Base-by-base conservation (phyloP, 1,140 invertebrate species). In the Aphaenogaster ashmeadi region DNA sequence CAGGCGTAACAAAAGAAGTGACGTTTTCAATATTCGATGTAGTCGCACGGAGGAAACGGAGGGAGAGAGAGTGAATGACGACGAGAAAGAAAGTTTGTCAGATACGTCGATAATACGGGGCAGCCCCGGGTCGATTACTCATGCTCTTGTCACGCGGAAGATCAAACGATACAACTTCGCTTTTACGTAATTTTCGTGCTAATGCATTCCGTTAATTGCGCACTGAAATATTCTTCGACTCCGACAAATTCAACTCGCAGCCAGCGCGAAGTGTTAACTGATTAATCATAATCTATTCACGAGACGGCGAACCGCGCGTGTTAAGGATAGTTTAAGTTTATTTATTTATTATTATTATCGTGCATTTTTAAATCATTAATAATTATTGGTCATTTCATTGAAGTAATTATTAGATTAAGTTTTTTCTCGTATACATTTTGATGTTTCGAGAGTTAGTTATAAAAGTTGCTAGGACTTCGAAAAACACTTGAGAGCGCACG, bases 11-110 rank as follows among this genome's bases (percentile, higher is more conserved):
- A 6, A 33, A 71, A 83, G 56, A 47, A 74, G 54, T 50, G 80
- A 74, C 69, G 33, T 74, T 60, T 75, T 72, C 67, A n/a, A 74
- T 60, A 74, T 75, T 60, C n/a, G 18, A 60, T 38, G 11, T 18
- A 60, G 41, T 69, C 47, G n/a, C 33, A 33, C 18, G 60, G 66
- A n/a, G 54, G 21, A 50, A 11, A 58, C 27, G 56, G 36, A 74
- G 27, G 13, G 11, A 50, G 18, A 71, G 69, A 38, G 36, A 77
- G 33, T 27, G 7, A 80, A 64, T 27, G 13, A 64, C 33, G 41
- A 78, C 54, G 54, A 66, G 47, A 80, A 47, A 44, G 74, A 80
- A 80, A 78, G 36, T 74, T 74, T 74, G 54, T 74, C 80, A 74
- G 54, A 74, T 15, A 58, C 44, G 67, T 72, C 79, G 79, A 83